phyloP scores from a whole-genome alignment of 2,113 vertebrate genomes.

The Pygoscelis antarcticus region DNA sequence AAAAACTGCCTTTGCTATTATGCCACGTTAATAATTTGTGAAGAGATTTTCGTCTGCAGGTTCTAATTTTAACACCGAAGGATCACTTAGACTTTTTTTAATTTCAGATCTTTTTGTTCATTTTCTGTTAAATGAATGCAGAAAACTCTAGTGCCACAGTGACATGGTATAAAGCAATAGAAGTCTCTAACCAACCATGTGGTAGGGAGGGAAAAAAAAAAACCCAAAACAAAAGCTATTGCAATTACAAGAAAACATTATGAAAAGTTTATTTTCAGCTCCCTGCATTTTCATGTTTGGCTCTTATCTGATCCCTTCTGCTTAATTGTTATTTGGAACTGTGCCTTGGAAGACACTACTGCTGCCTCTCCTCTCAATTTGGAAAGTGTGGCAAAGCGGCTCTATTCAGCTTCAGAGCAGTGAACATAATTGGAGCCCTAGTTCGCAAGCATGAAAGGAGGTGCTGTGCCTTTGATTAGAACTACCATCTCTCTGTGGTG shows the following conservation, averaged over 20 bases:
- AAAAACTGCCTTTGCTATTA: not conserved
- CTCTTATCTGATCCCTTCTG: constrained; percentile 54
- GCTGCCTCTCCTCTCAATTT: constrained; percentile 46
- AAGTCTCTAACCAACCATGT: not conserved
- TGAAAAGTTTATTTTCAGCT: constrained; percentile 55
- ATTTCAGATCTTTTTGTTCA: not conserved
- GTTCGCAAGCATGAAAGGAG: constrained; percentile 55
- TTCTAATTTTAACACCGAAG: not conserved
- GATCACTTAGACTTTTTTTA: not conserved
- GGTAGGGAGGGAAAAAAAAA: not conserved
- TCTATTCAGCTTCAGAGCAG: constrained; percentile 69
- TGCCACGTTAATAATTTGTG: not conserved
- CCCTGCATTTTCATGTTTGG: constrained; percentile 46
- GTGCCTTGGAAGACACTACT: constrained; percentile 42
- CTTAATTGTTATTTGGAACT: constrained; percentile 64
- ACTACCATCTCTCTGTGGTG: constrained; percentile 56
- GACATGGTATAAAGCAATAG: not conserved
- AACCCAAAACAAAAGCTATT: not conserved
- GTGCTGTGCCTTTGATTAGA: constrained; percentile 62
- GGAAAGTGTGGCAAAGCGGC: constrained; percentile 57
- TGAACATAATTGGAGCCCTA: constrained; percentile 62
- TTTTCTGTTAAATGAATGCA: not conserved
- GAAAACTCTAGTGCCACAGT: not conserved
- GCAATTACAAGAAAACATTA: constrained; percentile 54
- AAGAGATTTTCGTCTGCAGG: not conserved